These are phyloP conservation scores for Nycticorax nycticorax DNA, from an alignment of 2,113 vertebrate genomes.

Conservation along the genomic window DNA sequence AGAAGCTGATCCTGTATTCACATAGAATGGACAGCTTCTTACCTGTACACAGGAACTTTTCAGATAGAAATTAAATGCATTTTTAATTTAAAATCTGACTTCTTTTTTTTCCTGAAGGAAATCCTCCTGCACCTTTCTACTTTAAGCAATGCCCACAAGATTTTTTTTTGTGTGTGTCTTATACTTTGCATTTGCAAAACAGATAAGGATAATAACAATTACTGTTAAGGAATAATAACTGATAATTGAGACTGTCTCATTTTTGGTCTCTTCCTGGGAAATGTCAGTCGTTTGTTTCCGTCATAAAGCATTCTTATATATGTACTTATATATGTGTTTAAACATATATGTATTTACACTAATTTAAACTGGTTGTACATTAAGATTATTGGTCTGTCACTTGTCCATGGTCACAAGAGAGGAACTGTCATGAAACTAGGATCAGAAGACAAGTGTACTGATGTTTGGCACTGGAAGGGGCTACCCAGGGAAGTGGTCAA, in stretches of 20 bases:
- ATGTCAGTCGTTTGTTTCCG: background rate
- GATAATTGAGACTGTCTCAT: background rate
- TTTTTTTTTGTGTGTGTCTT: background rate
- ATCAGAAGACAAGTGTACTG: background rate
- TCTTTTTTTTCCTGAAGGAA: background rate
- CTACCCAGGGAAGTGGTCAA: too few species aligned
- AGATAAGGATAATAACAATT: background rate
- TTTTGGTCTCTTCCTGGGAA: background rate
- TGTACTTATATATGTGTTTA: background rate
- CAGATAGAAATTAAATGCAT: background rate
- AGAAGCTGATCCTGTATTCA: background rate
- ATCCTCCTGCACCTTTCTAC: background rate
- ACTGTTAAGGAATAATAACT: background rate
- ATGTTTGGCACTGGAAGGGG: background rate
- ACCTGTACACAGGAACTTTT: background rate
- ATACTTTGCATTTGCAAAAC: background rate
- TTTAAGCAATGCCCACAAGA: background rate
- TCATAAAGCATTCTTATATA: background rate
- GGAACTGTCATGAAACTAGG: background rate
- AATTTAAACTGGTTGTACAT: background rate
- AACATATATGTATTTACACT: background rate
- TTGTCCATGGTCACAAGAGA: background rate
- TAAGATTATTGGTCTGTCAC: background rate
- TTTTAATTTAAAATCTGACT: background rate
- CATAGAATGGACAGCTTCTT: background rate